These are phyloP conservation scores for Halictus rubicundus DNA, from an alignment of 1,140 invertebrate species.

Conservation along the genomic window DNA sequence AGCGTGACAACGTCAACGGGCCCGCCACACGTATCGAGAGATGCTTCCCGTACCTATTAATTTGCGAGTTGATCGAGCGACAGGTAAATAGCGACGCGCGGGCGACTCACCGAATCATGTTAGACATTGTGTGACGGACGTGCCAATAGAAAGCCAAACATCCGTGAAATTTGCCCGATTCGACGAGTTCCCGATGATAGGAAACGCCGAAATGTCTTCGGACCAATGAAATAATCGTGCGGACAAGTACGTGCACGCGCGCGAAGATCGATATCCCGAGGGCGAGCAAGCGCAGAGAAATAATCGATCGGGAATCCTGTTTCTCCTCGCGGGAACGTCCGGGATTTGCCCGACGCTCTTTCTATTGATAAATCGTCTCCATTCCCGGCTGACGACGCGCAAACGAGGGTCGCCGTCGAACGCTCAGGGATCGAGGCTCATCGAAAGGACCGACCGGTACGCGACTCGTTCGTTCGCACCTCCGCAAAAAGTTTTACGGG, in stretches of 20 bases:
- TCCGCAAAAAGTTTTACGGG: background rate
- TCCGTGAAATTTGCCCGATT: background rate
- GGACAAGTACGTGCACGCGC: background rate
- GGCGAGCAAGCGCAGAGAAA: background rate
- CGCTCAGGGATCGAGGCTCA: slow-evolving; percentile 33
- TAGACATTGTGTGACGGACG: slow-evolving; percentile 12
- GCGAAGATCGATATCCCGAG: background rate
- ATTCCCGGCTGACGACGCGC: slow-evolving; percentile 21
- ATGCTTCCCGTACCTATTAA: slow-evolving; percentile 24
- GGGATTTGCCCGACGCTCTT: background rate
- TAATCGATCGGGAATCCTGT: background rate
- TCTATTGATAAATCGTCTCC: slow-evolving; percentile 20
- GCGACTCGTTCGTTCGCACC: background rate
- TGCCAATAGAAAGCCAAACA: background rate
- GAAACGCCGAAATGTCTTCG: too few relatives aligned
- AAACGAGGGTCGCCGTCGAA: slow-evolving; percentile 14
- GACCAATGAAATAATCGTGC: too few relatives aligned
- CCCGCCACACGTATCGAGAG: background rate
- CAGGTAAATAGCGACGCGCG: slow-evolving; percentile 24
- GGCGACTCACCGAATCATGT: background rate
- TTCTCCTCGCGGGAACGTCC: background rate
- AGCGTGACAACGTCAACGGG: background rate
- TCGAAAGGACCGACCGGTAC: slow-evolving; percentile 13
- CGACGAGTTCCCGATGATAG: background rate
- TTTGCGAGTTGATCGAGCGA: slow-evolving; percentile 39